These are phyloP conservation scores for Carcharodon carcharias DNA, from an alignment of 2,797 vertebrate genomes.

Conservation along the genomic window DNA sequence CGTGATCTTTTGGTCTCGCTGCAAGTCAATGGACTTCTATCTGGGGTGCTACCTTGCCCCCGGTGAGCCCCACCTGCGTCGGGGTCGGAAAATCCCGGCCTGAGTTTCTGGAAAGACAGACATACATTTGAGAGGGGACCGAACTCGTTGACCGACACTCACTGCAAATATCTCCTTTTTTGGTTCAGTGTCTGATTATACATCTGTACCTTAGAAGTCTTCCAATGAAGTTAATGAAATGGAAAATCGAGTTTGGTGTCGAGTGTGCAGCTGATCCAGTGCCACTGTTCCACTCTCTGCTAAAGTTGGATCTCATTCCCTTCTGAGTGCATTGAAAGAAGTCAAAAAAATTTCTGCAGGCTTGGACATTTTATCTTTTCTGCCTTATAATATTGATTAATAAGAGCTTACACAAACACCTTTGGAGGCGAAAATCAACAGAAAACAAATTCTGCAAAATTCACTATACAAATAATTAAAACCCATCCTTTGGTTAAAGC, in stretches of 20 bases:
- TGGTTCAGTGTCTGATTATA: background rate
- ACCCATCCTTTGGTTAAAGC: background rate
- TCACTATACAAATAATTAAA: background rate
- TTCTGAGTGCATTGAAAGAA: background rate
- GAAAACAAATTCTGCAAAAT: background rate
- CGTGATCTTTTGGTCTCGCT: too few relatives aligned
- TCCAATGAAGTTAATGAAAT: background rate
- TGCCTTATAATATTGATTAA: background rate
- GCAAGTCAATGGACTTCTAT: too few relatives aligned
- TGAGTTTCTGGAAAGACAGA: background rate
- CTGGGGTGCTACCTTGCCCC: too few relatives aligned
- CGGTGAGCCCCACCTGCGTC: too few relatives aligned
- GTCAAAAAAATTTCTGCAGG: background rate
- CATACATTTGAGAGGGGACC: background rate
- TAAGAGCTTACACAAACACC: background rate
- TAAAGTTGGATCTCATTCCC: background rate
- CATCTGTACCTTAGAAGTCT: background rate
- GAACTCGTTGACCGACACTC: background rate
- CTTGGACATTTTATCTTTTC: background rate
- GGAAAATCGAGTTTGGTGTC: background rate
- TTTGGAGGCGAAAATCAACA: background rate
- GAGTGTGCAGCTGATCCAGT: background rate
- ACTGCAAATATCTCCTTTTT: background rate
- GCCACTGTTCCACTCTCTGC: background rate
- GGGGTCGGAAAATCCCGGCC: too few relatives aligned